Base-by-base conservation (phyloP, 2,888 invertebrate species). In the Acleris emargana region DNA sequence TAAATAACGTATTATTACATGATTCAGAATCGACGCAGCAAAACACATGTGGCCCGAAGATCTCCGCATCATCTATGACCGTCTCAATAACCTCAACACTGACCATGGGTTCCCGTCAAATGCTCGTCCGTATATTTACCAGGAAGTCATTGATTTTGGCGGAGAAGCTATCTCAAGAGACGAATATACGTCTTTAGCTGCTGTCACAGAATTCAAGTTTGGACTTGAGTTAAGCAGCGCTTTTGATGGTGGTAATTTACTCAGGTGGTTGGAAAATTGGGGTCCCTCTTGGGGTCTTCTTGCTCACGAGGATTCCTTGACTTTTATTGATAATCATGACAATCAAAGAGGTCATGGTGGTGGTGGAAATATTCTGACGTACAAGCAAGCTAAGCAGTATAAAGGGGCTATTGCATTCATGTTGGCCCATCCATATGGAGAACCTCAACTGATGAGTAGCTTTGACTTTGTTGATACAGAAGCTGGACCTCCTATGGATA, bases 281-380 rank as follows among this genome's bases (percentile, higher is more conserved):
- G 96, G 96, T 43, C 84, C 93, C 0, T 87, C 79, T 7, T 96
- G 96, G 96, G 94, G 93, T 13, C 88, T 96, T 22, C 71, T 95
- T 3, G 87, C 92, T 0, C 81, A 84, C 53, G 76, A 73, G 50
- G 87, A 94, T 67, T 93, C 96, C 0, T 76, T 97, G 0, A 94
- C 95, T 1, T 97, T 97, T 78, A 93, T 97, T 25, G 97, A 97
- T 76, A 97, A 97, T 84, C 97, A 97, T 77, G 97, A 97, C 81
- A 96, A 95, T 73, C 96, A 97, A 72, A 93, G 97, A 76, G 95
- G 94, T 5, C 94, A 94, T 64, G 94, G 93, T 0, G 93, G 91
- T 5, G 93, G 91, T 1, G 93, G 93, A 3, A 87, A 84, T 17
- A 87, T 95, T 17, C 86, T 96, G 16, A 95, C 94, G 0, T 94